These are phyloP conservation scores for Aspidoscelis tigris DNA, from an alignment of 2,113 vertebrate species.

Conservation along the genomic window DNA sequence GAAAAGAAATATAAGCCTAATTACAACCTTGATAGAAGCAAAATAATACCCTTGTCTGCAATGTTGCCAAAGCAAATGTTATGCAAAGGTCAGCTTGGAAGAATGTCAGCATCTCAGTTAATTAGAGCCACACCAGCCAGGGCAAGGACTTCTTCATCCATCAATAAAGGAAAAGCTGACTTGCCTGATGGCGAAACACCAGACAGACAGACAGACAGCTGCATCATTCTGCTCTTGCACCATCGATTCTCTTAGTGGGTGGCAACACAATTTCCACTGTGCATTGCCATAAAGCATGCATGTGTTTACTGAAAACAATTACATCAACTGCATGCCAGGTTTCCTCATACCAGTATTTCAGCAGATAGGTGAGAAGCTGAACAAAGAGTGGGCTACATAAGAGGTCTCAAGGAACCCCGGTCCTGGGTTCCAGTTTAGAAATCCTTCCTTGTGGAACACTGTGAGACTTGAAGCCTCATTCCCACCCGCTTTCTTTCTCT, in stretches of 20 bases:
- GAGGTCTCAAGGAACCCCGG: rapidly evolving
- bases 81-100: constrained; percentile 56
- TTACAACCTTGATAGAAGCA: constrained; percentile 53
- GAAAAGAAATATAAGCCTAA: constrained; percentile 36
- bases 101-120: background rate
- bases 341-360: background rate
- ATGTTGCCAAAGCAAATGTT: constrained; percentile 62
- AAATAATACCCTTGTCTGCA: constrained; percentile 26
- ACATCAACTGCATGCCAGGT: background rate
- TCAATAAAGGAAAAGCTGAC: background rate
- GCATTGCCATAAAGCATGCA: constrained; percentile 8
- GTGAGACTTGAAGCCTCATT: constrained; percentile 18
- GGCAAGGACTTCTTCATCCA: background rate
- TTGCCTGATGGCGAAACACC: constrained; percentile 3
- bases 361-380: background rate
- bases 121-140: constrained; percentile 38
- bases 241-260: constrained; percentile 24
- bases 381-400: background rate
- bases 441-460: background rate
- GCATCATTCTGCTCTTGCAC: background rate
- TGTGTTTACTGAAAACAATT: constrained; percentile 22
- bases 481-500: constrained; percentile 2
- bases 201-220: background rate
- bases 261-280: background rate
- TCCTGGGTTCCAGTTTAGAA: background rate